Conservation (phyloP, 1,140 invertebrate species). For the Ctenoplectra terminalis region DNA sequence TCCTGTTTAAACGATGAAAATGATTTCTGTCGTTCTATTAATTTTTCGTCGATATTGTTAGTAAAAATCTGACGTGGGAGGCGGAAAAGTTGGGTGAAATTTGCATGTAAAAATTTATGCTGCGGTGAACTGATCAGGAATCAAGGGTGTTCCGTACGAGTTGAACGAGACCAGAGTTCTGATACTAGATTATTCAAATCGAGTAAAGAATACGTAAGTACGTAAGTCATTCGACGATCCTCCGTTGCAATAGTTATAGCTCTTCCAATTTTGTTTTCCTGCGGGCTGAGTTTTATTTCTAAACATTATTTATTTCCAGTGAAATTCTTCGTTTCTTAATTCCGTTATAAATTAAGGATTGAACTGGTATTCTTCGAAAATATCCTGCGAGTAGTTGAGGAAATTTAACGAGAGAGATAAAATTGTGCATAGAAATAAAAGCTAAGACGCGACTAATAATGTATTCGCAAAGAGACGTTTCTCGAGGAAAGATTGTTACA, state of each 20-base stretch:
- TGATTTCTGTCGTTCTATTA: not conserved
- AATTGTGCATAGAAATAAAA: not conserved
- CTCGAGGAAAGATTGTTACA: not conserved
- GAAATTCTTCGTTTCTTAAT: too few species aligned
- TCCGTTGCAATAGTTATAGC: not conserved
- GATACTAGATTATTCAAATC: constrained; percentile 1
- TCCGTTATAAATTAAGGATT: too few species aligned
- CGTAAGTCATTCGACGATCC: not conserved
- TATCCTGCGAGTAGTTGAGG: too few species aligned
- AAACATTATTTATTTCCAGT: too few species aligned
- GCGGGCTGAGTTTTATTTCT: too few species aligned
- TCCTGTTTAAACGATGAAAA: too few species aligned
- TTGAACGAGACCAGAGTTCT: not conserved
- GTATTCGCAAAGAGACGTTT: not conserved
- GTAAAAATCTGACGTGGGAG: not conserved
- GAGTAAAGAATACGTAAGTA: not conserved
- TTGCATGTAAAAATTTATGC: not conserved
- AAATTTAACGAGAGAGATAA: too few species aligned
- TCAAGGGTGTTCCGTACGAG: not conserved
- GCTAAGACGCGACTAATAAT: not conserved
- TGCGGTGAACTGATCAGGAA: too few species aligned
- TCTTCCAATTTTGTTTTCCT: not conserved
- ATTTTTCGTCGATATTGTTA: not conserved
- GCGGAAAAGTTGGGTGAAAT: not conserved
- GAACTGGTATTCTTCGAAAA: too few species aligned